Conservation (phyloP, 2,113 vertebrate genomes). For the Gymnocephalus cernua region DNA sequence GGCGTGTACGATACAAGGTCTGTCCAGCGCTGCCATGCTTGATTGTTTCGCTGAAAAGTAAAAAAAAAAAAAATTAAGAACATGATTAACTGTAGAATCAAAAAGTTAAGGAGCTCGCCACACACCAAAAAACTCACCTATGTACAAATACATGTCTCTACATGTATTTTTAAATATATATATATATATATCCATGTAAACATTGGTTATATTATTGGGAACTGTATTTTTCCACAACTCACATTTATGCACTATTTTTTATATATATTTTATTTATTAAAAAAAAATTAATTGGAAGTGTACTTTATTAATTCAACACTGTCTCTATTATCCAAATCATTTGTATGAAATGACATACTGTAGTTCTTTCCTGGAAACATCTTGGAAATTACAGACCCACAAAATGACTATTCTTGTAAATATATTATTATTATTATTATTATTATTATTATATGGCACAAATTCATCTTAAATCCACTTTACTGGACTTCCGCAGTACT, state of each 20-base stretch:
- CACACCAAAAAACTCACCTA: neutral
- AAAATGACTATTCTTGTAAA: neutral
- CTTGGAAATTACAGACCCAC: neutral
- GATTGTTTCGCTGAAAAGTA: neutral
- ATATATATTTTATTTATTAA: too few species aligned
- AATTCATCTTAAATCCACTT: neutral
- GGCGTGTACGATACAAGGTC: slow-evolving; percentile 89
- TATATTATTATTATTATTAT: neutral
- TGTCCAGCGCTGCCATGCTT: neutral
- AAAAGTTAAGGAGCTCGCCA: too few species aligned
- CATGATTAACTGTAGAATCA: too few species aligned
- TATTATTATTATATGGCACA: too few species aligned
- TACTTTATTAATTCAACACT: neutral
- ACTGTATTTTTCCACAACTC: neutral
- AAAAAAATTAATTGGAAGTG: too few species aligned
- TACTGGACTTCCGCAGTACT: neutral
- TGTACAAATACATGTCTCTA: neutral
- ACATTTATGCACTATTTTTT: too few species aligned
- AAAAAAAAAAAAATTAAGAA: too few species aligned
- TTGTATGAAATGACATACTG: neutral
- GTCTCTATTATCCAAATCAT: neutral
- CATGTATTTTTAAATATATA: neutral
- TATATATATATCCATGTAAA: too few species aligned
- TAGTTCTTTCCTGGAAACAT: neutral
- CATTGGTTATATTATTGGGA: neutral